These are phyloP conservation scores for Hyles lineata DNA, from an alignment of 2,888 invertebrate genomes.

Conservation along the genomic window DNA sequence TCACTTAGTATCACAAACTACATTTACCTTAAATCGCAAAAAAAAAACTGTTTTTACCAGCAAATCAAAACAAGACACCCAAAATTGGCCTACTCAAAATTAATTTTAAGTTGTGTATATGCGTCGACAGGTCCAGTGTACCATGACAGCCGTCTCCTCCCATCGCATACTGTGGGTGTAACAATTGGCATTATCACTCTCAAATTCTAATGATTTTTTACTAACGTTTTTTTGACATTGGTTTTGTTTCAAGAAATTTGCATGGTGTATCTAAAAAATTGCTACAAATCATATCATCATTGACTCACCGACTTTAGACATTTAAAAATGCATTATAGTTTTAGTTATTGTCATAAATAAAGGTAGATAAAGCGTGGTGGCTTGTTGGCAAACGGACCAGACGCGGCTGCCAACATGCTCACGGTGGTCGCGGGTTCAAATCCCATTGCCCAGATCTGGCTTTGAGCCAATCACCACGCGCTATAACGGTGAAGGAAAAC, in stretches of 20 bases:
- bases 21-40: too few relatives aligned
- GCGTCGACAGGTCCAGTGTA: conserved; percentile 35
- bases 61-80: not conserved
- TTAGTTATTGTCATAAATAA: too few relatives aligned
- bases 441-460: too few relatives aligned
- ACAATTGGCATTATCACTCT: not conserved
- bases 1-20: too few relatives aligned
- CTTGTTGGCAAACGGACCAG: too few relatives aligned
- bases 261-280: conserved; percentile 6
- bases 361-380: too few relatives aligned
- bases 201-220: conserved; percentile 12
- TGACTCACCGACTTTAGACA: not conserved
- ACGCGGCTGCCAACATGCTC: too few relatives aligned
- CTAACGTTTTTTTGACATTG: conserved; percentile 5
- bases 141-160: conserved; percentile 36
- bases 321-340: not conserved
- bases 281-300: not conserved
- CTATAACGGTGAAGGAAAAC: too few relatives aligned
- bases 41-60: not conserved
- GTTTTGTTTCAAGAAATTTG: not conserved
- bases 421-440: too few relatives aligned
- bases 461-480: too few relatives aligned
- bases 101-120: conserved; percentile 33
- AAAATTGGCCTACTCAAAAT: not conserved
- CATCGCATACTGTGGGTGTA: conserved; percentile 25